Evolutionary conservation across 2,888 invertebrate species (phyloP).

Genomic region (Calliopum simillimum): DNA sequence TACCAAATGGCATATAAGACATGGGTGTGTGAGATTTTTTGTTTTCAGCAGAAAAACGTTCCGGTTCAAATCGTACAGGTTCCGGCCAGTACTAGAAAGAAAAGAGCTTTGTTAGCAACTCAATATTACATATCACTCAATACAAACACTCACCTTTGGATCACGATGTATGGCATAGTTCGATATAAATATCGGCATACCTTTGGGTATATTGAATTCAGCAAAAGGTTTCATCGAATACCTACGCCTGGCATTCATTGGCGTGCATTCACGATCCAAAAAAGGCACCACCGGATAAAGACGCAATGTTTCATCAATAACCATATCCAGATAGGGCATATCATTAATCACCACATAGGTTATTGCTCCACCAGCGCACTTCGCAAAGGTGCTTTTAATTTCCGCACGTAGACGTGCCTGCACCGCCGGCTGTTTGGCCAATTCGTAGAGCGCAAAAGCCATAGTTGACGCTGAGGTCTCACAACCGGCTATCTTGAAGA

Average conservation of each 20-base stretch:
- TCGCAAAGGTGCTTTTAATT: constrained; percentile 59
- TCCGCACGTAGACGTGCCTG: constrained; percentile 67
- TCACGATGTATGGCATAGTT: constrained; percentile 64
- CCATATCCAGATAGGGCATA: constrained; percentile 68
- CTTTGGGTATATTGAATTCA: constrained; percentile 60
- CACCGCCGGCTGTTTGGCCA: constrained; percentile 65
- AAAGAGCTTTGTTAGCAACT: too few relatives aligned
- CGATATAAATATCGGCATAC: constrained; percentile 66
- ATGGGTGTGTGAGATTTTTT: constrained; percentile 57
- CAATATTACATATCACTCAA: too few relatives aligned
- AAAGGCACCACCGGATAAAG: constrained; percentile 65
- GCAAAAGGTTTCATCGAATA: constrained; percentile 61
- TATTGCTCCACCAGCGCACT: constrained; percentile 49
- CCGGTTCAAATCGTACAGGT: constrained; percentile 63
- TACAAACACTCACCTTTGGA: constrained; percentile 58
- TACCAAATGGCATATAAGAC: constrained; percentile 63
- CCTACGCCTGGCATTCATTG: constrained; percentile 57
- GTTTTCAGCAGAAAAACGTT: constrained; percentile 60
- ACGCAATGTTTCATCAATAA: constrained; percentile 64
- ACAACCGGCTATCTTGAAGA: constrained; percentile 64
- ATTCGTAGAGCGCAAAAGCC: constrained; percentile 66
- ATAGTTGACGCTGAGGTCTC: constrained; percentile 66
- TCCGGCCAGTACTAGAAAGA: constrained; percentile 61
- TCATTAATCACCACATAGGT: constrained; percentile 65
- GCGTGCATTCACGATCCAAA: constrained; percentile 63